Conservation (phyloP, 2,797 vertebrate genomes). For the Fundulus diaphanus region DNA sequence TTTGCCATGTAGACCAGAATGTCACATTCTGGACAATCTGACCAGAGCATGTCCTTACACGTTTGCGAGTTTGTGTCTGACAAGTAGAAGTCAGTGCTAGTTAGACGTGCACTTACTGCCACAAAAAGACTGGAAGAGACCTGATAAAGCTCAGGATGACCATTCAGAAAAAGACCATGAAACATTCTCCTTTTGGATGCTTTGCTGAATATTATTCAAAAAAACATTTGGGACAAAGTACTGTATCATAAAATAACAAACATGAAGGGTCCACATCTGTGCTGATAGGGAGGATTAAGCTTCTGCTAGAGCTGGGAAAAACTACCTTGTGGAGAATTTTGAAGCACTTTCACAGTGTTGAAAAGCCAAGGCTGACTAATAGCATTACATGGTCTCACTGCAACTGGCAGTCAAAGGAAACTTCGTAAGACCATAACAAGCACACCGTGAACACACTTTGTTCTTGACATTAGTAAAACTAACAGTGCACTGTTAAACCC, state of each 20-base stretch:
- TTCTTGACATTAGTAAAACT: slow-evolving; percentile 23
- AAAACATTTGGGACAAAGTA: slow-evolving; percentile 36
- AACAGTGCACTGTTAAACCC: slow-evolving; percentile 24
- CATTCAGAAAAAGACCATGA: slow-evolving; percentile 73
- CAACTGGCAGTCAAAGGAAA: slow-evolving; percentile 42
- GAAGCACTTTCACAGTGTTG: slow-evolving; percentile 33
- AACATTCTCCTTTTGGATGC: slow-evolving; percentile 57
- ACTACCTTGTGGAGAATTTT: slow-evolving; percentile 54
- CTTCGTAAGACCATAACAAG: slow-evolving; percentile 42
- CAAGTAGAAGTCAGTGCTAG: too few relatives aligned
- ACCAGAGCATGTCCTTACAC: background rate
- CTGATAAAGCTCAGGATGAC: slow-evolving; percentile 54
- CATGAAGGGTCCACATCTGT: slow-evolving; percentile 23
- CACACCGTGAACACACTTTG: slow-evolving; percentile 54
- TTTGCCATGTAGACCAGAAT: too few relatives aligned
- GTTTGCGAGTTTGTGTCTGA: background rate
- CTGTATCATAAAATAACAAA: slow-evolving; percentile 44
- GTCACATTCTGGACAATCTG: too few relatives aligned
- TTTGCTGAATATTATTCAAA: slow-evolving; percentile 20
- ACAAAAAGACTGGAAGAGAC: background rate
- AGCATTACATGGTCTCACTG: slow-evolving; percentile 61
- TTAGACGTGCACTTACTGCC: background rate
- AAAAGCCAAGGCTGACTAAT: slow-evolving; percentile 64
- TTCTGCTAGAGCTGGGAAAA: slow-evolving; percentile 51
- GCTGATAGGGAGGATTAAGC: slow-evolving; percentile 63